Evolutionary conservation across 2,113 vertebrate species (phyloP).

Genomic region (Vulpes lagopus): DNA sequence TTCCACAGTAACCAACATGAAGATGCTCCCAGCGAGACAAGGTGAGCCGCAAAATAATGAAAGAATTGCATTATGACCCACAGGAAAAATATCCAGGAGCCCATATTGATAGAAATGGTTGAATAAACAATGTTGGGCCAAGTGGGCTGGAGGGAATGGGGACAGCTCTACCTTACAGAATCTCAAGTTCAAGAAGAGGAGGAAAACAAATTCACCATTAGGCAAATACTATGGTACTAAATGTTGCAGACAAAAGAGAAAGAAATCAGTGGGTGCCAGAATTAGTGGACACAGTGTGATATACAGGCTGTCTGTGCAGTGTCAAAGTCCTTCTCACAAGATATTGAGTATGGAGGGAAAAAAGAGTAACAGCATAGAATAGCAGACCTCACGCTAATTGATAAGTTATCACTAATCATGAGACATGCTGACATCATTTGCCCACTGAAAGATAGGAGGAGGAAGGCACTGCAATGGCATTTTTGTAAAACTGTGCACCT

Average conservation of each 20-base stretch:
- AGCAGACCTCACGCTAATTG: background rate
- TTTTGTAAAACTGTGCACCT: background rate
- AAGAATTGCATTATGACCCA: background rate
- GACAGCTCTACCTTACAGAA: background rate
- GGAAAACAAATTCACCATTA: background rate
- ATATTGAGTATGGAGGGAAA: background rate
- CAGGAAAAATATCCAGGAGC: background rate
- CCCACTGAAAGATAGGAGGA: background rate
- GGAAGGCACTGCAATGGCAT: background rate
- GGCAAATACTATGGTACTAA: background rate
- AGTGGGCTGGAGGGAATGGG: background rate
- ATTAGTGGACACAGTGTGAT: background rate
- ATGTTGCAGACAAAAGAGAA: background rate
- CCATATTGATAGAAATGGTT: background rate
- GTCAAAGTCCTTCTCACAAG: background rate
- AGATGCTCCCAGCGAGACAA: background rate
- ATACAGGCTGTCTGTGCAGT: background rate
- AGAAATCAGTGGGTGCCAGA: background rate
- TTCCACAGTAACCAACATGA: background rate
- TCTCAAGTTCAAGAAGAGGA: background rate
- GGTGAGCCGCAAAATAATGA: background rate
- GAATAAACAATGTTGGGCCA: background rate
- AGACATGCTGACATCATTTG: background rate
- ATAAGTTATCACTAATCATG: background rate
- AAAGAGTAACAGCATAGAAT: background rate